These are phyloP conservation scores for Isoperla grammatica DNA, from an alignment of 2,888 invertebrate species.

Conservation along the genomic window DNA sequence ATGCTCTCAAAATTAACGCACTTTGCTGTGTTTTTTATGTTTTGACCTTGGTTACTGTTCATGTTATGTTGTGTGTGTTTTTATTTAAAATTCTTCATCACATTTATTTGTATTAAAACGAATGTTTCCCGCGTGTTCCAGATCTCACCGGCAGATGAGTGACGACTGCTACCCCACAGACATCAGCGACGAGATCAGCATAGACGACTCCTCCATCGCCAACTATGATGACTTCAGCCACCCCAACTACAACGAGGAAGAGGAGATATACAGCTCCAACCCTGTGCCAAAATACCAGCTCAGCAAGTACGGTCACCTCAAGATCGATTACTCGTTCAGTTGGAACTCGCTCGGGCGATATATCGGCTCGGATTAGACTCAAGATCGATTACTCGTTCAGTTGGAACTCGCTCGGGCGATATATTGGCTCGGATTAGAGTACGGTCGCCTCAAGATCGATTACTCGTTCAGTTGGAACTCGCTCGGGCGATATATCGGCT, in stretches of 20 bases:
- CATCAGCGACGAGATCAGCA: constrained; percentile 21
- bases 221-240: constrained; percentile 18
- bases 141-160: constrained; percentile 9
- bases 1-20: no score
- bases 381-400: constrained; percentile 79
- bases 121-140: no score
- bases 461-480: constrained; percentile 80
- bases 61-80: not conserved
- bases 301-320: constrained; percentile 70
- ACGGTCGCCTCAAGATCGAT: constrained; percentile 74
- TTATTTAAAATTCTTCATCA: not conserved
- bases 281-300: constrained; percentile 48
- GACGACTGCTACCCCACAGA: constrained; percentile 21
- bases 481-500: constrained; percentile 62
- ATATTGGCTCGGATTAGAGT: constrained; percentile 52
- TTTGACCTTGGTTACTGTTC: not conserved
- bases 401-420: constrained; percentile 74
- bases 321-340: constrained; percentile 77
- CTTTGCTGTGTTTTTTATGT: not conserved
- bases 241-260: constrained; percentile 40
- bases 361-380: constrained; percentile 46
- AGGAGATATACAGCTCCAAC: constrained; percentile 28
- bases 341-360: constrained; percentile 76
- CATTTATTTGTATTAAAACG: not conserved
- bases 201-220: not conserved